A percentile compares a stretch with the other conserved stretches of the same genome.
Conservation (phyloP, 2,888 invertebrate genomes). For the Oligia latruncula region DNA sequence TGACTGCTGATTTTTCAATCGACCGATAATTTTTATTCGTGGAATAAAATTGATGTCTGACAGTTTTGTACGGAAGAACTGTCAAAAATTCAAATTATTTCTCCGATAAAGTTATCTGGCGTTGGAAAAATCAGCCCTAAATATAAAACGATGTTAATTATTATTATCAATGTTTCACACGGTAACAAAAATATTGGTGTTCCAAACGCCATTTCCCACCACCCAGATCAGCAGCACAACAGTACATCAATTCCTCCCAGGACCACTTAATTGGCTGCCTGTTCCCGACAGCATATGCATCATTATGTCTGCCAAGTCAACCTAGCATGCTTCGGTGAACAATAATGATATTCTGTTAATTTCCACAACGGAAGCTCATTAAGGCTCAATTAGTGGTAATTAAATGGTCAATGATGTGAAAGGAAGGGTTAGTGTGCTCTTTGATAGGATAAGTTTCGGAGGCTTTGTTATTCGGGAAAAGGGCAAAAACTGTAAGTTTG, state of each 20-base stretch:
- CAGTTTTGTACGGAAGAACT: too few relatives aligned
- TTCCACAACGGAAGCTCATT: constrained; percentile 32
- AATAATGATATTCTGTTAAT: constrained; percentile 50
- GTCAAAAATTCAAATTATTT: too few relatives aligned
- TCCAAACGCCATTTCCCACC: constrained; percentile 11
- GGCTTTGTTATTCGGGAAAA: neutral
- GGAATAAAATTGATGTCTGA: too few relatives aligned
- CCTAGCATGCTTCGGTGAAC: constrained; percentile 28
- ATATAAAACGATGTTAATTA: neutral
- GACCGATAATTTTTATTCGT: too few relatives aligned
- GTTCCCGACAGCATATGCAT: constrained; percentile 43
- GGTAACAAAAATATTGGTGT: neutral
- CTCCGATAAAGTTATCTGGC: too few relatives aligned
- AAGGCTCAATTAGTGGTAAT: constrained; percentile 38
- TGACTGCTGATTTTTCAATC: too few relatives aligned
- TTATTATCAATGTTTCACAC: neutral
- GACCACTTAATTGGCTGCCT: constrained; percentile 54
- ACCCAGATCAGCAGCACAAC: neutral
- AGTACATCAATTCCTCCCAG: constrained; percentile 29
- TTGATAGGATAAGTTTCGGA: constrained; percentile 29
- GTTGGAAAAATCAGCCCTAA: too few relatives aligned
- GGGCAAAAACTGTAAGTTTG: too few relatives aligned
- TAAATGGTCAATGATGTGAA: constrained; percentile 29
- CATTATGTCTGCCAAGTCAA: constrained; percentile 30
- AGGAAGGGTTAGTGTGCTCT: neutral